A percentile compares a stretch with the other conserved stretches of the same genome.
These are phyloP conservation scores for Salminus brasiliensis DNA, from an alignment of 2,113 vertebrate genomes.

Conservation along the genomic window DNA sequence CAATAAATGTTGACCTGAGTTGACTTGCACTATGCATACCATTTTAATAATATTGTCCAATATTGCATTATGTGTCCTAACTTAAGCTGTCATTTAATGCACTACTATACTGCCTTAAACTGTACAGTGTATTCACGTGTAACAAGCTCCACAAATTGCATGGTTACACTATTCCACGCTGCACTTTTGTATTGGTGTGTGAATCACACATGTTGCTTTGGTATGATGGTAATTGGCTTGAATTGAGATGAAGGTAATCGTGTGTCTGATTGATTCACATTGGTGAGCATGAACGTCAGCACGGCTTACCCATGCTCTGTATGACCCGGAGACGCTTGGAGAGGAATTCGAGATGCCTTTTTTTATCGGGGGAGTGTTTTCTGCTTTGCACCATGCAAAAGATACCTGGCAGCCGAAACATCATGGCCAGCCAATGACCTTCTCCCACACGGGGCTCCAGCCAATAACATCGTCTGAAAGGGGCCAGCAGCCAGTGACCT, in stretches of 20 bases:
- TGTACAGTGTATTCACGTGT: too few relatives aligned
- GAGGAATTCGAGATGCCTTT: constrained; percentile 44
- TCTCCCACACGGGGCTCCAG: constrained; percentile 51
- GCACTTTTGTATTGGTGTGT: neutral
- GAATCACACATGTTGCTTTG: neutral
- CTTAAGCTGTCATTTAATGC: too few relatives aligned
- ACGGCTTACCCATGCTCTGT: neutral
- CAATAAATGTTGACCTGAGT: too few relatives aligned
- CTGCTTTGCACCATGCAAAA: constrained; percentile 49
- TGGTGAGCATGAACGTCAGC: neutral
- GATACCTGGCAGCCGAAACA: constrained; percentile 55
- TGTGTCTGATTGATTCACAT: neutral
- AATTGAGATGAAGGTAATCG: neutral
- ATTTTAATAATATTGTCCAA: too few relatives aligned
- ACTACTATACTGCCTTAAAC: too few relatives aligned
- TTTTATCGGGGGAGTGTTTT: constrained; percentile 50
- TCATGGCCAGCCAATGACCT: constrained; percentile 55
- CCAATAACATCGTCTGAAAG: constrained; percentile 43
- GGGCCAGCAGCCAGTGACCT: constrained; percentile 31
- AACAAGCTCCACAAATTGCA: too few relatives aligned
- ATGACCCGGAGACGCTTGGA: constrained; percentile 21
- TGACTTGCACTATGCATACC: too few relatives aligned
- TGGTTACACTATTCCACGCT: neutral
- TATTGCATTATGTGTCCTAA: too few relatives aligned
- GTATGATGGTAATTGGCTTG: neutral